Percentiles rank a stretch among this genome's conserved stretches.
phyloP scores from a whole-genome alignment of 2,113 vertebrate genomes.

The Heptranchias perlo region DNA sequence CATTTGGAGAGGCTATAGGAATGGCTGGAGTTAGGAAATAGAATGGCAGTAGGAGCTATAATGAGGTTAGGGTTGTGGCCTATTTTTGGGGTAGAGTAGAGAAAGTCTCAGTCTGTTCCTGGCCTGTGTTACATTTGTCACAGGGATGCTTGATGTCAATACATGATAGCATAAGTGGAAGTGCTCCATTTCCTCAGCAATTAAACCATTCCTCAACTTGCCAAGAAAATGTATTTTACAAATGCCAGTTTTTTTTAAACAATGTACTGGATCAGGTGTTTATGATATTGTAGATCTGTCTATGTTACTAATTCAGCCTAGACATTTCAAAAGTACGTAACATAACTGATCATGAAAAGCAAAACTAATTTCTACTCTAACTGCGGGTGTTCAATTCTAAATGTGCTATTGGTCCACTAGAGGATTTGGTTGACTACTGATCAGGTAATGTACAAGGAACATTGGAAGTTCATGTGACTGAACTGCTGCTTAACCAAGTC shows the following conservation, averaged over 20 bases:
- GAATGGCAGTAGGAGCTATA: background rate
- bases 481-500: background rate
- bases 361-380: background rate
- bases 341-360: conserved; percentile 14
- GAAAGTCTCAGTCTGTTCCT: too few relatives aligned
- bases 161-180: background rate
- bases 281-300: background rate
- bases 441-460: background rate
- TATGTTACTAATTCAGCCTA: background rate
- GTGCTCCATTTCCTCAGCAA: background rate
- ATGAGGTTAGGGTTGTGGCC: background rate
- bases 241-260: background rate
- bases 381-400: background rate
- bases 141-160: background rate
- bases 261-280: background rate
- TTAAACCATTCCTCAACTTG: background rate
- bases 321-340: background rate
- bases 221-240: background rate
- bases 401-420: background rate
- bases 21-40: background rate
- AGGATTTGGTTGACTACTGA: background rate
- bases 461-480: background rate
- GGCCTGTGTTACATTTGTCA: background rate
- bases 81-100: background rate
- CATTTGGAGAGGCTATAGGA: background rate